Evolutionary conservation across 2,797 vertebrate species (phyloP).

Genomic region (Coregonus sp.): DNA sequence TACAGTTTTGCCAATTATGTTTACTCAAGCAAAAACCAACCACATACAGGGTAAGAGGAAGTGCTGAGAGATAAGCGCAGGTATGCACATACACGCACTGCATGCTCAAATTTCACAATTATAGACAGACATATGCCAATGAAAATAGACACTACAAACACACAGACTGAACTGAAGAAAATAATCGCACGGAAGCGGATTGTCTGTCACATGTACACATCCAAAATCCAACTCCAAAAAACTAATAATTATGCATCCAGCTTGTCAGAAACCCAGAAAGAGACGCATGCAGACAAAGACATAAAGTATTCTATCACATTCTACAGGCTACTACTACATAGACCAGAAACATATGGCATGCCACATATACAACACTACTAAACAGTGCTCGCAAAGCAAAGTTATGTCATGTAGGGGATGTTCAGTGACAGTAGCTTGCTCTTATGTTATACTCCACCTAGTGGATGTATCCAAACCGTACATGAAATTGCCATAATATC

Average conservation of each 20-base stretch:
- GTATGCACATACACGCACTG: no score
- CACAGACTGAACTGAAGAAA: neutral
- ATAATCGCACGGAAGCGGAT: neutral
- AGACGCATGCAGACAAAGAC: no score
- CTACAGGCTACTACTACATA: no score
- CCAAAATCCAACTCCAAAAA: no score
- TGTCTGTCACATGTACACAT: no score
- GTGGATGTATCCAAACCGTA: neutral
- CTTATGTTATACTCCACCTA: slow-evolving; percentile 4
- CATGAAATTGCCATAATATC: neutral
- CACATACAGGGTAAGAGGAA: neutral
- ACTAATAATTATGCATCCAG: neutral
- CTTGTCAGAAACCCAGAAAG: no score
- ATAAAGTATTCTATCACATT: no score
- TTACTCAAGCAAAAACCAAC: neutral
- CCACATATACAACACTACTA: neutral
- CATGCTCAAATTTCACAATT: neutral
- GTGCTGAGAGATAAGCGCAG: neutral
- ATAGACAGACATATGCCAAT: neutral
- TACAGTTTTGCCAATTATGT: neutral
- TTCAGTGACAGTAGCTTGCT: neutral
- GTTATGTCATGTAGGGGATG: neutral
- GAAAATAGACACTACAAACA: neutral
- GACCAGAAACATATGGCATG: no score
- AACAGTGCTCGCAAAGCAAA: neutral